Conservation (phyloP, 2,113 vertebrate species). For the Pelodiscus sinensis region DNA sequence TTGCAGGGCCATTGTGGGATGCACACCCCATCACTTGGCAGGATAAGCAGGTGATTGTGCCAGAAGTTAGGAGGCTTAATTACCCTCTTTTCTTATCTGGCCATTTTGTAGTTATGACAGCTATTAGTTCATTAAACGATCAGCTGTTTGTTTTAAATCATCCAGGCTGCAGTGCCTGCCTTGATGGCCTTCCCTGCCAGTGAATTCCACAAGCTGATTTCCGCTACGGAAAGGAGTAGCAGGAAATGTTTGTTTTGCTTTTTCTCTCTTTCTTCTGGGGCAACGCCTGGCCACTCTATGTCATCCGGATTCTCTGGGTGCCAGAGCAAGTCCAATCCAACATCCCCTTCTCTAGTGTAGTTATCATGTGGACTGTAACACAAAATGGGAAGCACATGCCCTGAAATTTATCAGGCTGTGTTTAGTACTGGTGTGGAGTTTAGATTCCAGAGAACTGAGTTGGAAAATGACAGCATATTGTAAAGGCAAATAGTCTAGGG, state of each 20-base stretch:
- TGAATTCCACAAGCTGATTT: conserved; percentile 42
- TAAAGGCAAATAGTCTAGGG: conserved; percentile 9
- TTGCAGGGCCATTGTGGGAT: not conserved
- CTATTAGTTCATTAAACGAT: not conserved
- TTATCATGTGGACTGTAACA: conserved; percentile 54
- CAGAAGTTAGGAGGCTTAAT: not conserved
- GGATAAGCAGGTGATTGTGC: not conserved
- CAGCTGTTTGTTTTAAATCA: conserved; percentile 15
- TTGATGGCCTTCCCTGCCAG: conserved; percentile 42
- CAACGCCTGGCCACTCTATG: not conserved
- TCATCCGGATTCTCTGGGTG: conserved; percentile 17
- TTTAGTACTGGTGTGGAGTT: conserved; percentile 22
- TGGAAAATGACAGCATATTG: conserved; percentile 36
- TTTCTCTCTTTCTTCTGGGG: conserved; percentile 12
- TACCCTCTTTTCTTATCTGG: conserved; percentile 18
- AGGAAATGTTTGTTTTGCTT: conserved; percentile 41
- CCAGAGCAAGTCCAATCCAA: conserved; percentile 19
- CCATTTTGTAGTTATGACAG: conserved; percentile 16
- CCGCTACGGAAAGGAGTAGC: conserved; percentile 39
- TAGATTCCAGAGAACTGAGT: conserved; percentile 44
- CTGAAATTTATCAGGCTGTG: conserved; percentile 54
- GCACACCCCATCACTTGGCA: not conserved
- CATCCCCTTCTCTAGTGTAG: not conserved
- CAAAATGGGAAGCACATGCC: not conserved
- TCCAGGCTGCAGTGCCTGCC: conserved; percentile 3